Evolutionary conservation across 2,888 invertebrate species (phyloP), one percentile per base, ranked within the genome.

Genomic region (Heliconius sara): DNA sequence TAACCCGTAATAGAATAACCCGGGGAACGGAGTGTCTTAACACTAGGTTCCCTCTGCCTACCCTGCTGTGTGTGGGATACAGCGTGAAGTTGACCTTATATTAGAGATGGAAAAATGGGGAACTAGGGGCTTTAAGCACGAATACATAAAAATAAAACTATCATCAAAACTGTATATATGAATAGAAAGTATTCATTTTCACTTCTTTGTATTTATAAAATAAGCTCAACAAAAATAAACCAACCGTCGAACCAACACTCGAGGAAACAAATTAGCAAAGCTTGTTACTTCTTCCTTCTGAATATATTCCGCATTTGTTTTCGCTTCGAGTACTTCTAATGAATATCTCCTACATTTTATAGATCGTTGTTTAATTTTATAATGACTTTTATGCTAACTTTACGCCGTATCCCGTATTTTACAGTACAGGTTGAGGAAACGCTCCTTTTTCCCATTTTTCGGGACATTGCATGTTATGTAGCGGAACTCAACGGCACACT

Each of bases 211-310:
- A 65, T 75, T 63, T 27, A 63, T 63, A 75, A 25, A 75, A 75
- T 75, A 65, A 65, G 22, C 34, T 25, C 25, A 65, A 12, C 39
- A 43, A 43, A 65, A 74, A 43, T 43, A 75, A 65, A 75, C 74
- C 63, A 74, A 25, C 52, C 68, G 70, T 79, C 74, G 57, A 47
- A 75, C 74, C 63, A 74, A 25, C 52, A 73, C 76, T 79, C 74
- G 57, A 60, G 65, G 71, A 80, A 81, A 84, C 84, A 85, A 85
- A 85, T 84, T 84, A 81, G 79, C 77, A 74, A 85, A 85, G 83
- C 84, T 85, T 79, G 81, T 80, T 81, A 79, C 80, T 81, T 76
- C 76, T 74, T 78, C 75, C 80, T 70, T 52, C 74, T 78, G 78
- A 80, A 83, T 80, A 83, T 83, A 80, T 81, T 78, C 78, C 68